Percentiles rank a stretch among this genome's conserved stretches.
Evolutionary conservation across 2,797 vertebrate genomes (phyloP).

Genomic region (Tragelaphus oryx): DNA sequence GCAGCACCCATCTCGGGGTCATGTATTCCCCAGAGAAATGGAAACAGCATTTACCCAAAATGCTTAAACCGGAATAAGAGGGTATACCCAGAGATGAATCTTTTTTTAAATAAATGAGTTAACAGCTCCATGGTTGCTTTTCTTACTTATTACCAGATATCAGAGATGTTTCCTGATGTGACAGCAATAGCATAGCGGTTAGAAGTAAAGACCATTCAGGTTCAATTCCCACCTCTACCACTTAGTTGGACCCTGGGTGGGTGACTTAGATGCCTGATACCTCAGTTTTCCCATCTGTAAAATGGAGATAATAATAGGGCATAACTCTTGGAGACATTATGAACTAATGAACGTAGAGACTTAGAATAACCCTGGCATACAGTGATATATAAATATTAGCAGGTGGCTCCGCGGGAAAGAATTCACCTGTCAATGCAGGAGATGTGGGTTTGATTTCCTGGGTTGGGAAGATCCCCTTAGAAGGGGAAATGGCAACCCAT

Average conservation of each 20-base stretch:
- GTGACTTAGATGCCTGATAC: not conserved
- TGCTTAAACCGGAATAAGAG: not conserved
- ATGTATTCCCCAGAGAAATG: accelerated
- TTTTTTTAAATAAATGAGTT: not conserved
- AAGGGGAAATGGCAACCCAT: not conserved
- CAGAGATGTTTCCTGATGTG: not conserved
- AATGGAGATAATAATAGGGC: not conserved
- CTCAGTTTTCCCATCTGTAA: not conserved
- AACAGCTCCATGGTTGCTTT: not conserved
- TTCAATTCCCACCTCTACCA: not conserved
- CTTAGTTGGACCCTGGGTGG: not conserved
- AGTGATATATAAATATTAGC: not conserved
- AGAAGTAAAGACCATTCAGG: not conserved
- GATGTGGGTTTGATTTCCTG: not conserved
- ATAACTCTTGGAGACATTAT: not conserved
- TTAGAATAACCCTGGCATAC: not conserved
- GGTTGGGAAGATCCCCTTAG: not conserved
- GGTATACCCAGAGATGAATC: not conserved
- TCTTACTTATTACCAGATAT: not conserved
- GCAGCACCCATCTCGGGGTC: not conserved
- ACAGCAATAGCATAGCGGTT: not conserved
- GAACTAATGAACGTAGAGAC: not conserved
- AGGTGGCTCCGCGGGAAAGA: not conserved
- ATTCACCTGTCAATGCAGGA: not conserved
- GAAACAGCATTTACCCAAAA: not conserved